phyloP scores from a whole-genome alignment of 2,888 invertebrate genomes.

The Tetranychus piercei region DNA sequence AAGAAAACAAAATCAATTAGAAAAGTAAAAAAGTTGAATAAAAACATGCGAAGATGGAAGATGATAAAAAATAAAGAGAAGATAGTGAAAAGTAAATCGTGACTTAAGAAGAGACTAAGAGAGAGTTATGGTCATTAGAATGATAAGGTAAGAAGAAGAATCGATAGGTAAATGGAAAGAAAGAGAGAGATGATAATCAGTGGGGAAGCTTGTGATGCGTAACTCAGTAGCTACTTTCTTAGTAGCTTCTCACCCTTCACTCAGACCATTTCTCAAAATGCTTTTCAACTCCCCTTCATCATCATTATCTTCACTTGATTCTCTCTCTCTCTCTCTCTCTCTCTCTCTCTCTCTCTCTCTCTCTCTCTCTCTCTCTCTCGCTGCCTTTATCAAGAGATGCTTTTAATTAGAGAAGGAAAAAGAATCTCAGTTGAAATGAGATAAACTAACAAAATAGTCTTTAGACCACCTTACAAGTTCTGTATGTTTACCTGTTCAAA shows the following conservation, averaged over 20 bases:
- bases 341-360: neutral
- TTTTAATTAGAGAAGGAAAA: neutral
- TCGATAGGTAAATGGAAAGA: no score
- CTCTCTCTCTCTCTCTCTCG: constrained; percentile 2
- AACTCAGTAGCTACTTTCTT: no score
- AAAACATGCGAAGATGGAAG: neutral
- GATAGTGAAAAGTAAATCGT: neutral
- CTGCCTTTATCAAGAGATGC: neutral
- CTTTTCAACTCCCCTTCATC: neutral
- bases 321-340: neutral
- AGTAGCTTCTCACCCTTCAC: no score
- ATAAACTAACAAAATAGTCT: no score
- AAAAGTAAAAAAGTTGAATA: no score
- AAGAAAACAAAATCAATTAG: no score
- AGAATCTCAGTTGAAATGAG: no score
- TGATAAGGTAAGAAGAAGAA: no score
- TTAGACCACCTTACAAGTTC: no score
- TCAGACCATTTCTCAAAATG: no score
- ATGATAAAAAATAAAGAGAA: neutral
- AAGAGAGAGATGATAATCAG: neutral
- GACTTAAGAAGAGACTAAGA: neutral
- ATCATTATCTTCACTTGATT: neutral
- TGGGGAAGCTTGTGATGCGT: no score
- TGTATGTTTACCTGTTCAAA: no score
- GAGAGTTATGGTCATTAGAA: neutral